Base-by-base conservation (phyloP, 2,113 vertebrate genomes). In the Elanoides forficatus region DNA sequence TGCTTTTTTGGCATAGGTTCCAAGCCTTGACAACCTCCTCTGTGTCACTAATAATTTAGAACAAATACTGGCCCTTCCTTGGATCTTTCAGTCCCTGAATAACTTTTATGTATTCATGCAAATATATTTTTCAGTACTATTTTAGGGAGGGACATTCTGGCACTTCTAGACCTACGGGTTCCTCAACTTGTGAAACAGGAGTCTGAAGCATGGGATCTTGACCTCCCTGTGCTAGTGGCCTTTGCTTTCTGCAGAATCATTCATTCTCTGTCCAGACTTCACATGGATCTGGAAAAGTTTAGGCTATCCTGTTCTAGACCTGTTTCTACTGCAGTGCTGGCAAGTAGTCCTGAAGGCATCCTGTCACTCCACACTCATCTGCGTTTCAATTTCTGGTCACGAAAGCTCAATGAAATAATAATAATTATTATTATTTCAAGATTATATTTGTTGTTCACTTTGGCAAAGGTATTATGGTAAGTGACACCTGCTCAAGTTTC, bases 1-100 rank as follows among this genome's bases (percentile, higher is more conserved):
- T 23, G 25, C 0, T 0, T 72, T 96, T 96, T 93, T 94, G 93
- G 95, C 87, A 75, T 7, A 48, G 70, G 17, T 87, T 91, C 79
- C 85, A 96, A 94, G 36, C 40, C 84, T 91, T 95, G 70, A 94
- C 87, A 91, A 75, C 56, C 91, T 94, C 78, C 74, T 91, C 11
- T 0, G 74, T 88, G 87, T 95, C 93, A 68, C 84, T 91, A 88
- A 87, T 89, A 70, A 82, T 79, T 10, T 94, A 56, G 81, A 92
- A 95, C 78, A 90, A 96, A 84, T 40, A 68, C 34, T 71, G 52
- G 50, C 83, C 81, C 48, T 92, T 90, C 59, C 55, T 53, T 65
- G 47, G 32, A 52, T 91, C 40, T 85, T 90, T 85, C 81, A 80
- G 27, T 38, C 45, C 17, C 66, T 88, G 73, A 68, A 90, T 63